Base-by-base conservation (phyloP, 2,888 invertebrate species). In the Dascillus cervinus region DNA sequence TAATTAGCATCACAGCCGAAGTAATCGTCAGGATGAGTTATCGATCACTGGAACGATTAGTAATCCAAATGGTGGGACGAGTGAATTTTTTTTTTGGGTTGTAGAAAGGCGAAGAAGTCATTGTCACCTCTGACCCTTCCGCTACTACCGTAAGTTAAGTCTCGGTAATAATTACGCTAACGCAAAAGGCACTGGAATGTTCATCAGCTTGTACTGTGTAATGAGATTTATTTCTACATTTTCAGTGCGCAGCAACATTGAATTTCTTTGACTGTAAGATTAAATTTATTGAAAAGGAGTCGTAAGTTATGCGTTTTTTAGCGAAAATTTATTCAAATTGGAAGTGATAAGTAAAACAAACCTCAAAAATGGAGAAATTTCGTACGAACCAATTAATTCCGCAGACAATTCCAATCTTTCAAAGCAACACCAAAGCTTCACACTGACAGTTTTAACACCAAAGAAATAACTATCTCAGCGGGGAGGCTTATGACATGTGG, bases 211-310 rank as follows among this genome's bases (percentile, higher is more conserved):
- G 37, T 32, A 34, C 26, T 32, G 37, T 34, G 37, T 24, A 12
- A 13, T 37, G 37, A 45, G 49, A 49, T 49, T 49, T 49, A 48
- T 50, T 47, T 43, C 31, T 41, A 45, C 49, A 47, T 48, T 48
- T 48, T 49, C 42, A 44, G 48, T 47, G 44, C 43, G 38, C 48
- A 44, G 45, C 47, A 44, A 49, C 47, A 41, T 31, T 43, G 41
- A 41, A 34, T 47, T 41, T 46, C 42, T 44, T 17, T 46, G 37
- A 36, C 28, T 43, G n/a, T n/a, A n/a, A n/a, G n/a, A n/a, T n/a
- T n/a, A n/a, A n/a, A 41, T 41, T 35, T 38, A 38, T 41, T 32
- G 37, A 37, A 29, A 34, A 28, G 37, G 34, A 37, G 34, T 21
- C 20, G 20, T 34, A 26, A 41, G 37, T 41, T 37, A 37, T 37